phyloP scores from a whole-genome alignment of 2,888 invertebrate species.

The Reticulitermes lucifugus region DNA sequence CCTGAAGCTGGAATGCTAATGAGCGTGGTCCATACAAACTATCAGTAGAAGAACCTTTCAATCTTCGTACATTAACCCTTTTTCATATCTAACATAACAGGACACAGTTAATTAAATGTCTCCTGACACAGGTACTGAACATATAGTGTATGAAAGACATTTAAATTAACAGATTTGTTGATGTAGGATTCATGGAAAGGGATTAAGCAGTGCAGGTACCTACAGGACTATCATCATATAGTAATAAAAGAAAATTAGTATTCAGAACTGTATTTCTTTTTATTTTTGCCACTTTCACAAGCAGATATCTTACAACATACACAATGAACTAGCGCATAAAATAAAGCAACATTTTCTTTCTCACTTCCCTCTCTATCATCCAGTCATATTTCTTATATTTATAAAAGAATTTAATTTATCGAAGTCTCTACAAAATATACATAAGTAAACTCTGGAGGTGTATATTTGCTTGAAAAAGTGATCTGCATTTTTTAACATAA shows the following conservation, averaged over 20 bases:
- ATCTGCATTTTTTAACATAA: background rate
- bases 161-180: no score
- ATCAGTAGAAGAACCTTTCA: no score
- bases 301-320: constrained; percentile 31
- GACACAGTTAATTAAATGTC: no score
- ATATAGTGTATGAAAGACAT: no score
- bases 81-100: no score
- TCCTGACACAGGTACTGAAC: no score
- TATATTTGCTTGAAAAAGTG: background rate
- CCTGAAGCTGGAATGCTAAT: no score
- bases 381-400: constrained; percentile 20
- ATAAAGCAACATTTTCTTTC: constrained; percentile 17
- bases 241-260: background rate
- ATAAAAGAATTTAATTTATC: constrained; percentile 27
- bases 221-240: no score
- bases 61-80: no score
- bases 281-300: constrained; percentile 40
- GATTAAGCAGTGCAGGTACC: no score
- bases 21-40: no score
- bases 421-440: constrained; percentile 29
- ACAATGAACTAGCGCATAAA: constrained; percentile 21
- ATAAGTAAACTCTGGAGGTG: background rate
- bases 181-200: no score
- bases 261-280: constrained; percentile 12
- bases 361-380: background rate